Evolutionary conservation across 1,140 invertebrate genomes (phyloP).

Genomic region (Dolichoris vasculosae): DNA sequence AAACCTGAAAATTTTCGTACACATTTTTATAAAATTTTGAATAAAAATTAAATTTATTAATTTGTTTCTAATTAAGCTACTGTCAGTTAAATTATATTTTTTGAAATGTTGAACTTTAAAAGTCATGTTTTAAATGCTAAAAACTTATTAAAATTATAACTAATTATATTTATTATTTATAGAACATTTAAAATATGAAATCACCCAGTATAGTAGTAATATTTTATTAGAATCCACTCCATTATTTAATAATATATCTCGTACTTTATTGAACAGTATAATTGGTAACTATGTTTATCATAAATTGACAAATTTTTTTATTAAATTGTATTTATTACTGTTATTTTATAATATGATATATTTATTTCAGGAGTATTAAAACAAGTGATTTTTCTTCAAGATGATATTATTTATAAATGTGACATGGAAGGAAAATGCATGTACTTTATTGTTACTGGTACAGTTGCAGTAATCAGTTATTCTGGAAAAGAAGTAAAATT

Average conservation of each 20-base stretch:
- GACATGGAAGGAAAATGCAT: conserved; percentile 74
- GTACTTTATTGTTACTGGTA: conserved; percentile 77
- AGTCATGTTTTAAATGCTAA: too few relatives aligned
- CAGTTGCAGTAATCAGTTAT: conserved; percentile 74
- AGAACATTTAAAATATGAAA: conserved; percentile 64
- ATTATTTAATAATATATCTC: conserved; percentile 60
- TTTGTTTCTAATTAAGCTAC: too few relatives aligned
- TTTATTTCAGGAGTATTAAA: conserved; percentile 56
- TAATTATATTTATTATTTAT: not conserved
- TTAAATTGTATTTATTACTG: not conserved
- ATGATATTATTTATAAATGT: conserved; percentile 71
- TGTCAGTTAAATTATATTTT: too few relatives aligned
- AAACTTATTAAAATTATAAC: too few relatives aligned
- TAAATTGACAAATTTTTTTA: not conserved
- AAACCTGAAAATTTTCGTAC: too few relatives aligned
- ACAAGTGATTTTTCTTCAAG: conserved; percentile 60
- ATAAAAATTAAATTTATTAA: too few relatives aligned
- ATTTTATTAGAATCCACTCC: conserved; percentile 58
- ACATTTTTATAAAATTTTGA: too few relatives aligned
- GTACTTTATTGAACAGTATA: conserved; percentile 57
- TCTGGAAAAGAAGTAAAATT: conserved; percentile 74
- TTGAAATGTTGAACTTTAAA: too few relatives aligned
- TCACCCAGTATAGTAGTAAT: conserved; percentile 56
- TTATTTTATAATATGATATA: not conserved
- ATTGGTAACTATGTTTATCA: conserved; percentile 54